Conservation (phyloP, 2,113 vertebrate genomes). For the Numenius arquata region DNA sequence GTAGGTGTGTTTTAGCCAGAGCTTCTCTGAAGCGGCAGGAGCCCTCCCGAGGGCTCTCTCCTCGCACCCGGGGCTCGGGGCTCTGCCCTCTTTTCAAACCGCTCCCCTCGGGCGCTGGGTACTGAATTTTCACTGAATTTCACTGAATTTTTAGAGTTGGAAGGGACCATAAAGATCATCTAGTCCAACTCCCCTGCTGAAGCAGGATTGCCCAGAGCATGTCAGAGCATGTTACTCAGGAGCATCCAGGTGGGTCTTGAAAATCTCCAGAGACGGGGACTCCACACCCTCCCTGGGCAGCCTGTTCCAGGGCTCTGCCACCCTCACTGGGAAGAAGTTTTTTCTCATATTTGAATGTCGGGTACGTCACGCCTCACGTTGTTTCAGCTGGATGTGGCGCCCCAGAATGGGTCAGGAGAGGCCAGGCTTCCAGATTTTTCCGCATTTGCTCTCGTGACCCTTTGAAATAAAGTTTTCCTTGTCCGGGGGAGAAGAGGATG, state of each 20-base stretch:
- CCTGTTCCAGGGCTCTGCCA: too few relatives aligned
- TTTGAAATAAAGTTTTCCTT: not conserved
- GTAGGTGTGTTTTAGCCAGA: not conserved
- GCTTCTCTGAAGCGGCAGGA: not conserved
- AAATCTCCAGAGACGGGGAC: too few relatives aligned
- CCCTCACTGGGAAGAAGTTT: too few relatives aligned
- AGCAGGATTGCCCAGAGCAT: too few relatives aligned
- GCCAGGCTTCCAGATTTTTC: not conserved
- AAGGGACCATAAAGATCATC: too few relatives aligned
- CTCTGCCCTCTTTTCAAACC: not conserved
- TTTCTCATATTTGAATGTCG: too few relatives aligned
- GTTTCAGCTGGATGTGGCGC: not conserved
- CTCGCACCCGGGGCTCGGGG: not conserved
- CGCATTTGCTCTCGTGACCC: not conserved
- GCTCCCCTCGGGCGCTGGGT: not conserved
- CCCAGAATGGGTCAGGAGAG: not conserved
- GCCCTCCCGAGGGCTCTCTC: not conserved
- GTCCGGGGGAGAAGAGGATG: not conserved
- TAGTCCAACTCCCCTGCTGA: too few relatives aligned
- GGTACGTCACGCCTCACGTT: accelerated
- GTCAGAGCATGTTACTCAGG: too few relatives aligned
- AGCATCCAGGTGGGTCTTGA: too few relatives aligned
- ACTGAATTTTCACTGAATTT: too few relatives aligned
- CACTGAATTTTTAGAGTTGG: too few relatives aligned
- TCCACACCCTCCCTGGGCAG: too few relatives aligned